Evolutionary conservation across 2,797 vertebrate genomes (phyloP).

Genomic region (Vireo griseus): DNA sequence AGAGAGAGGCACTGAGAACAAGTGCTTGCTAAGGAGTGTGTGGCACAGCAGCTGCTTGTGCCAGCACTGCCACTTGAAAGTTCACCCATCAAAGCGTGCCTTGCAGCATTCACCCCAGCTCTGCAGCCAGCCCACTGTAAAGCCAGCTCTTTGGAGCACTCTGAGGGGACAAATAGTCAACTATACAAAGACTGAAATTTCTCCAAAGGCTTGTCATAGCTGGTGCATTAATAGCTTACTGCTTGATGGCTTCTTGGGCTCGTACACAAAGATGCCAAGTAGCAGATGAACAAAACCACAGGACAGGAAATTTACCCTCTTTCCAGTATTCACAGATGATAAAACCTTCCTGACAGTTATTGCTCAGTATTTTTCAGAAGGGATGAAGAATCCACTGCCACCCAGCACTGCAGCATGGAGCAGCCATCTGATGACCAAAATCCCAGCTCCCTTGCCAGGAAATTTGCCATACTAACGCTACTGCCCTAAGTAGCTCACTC

Average conservation of each 20-base stretch:
- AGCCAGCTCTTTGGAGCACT: not conserved
- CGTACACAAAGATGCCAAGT: not conserved
- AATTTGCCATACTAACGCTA: not conserved
- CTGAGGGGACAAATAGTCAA: not conserved
- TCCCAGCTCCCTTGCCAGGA: not conserved
- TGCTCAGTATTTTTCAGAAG: not conserved
- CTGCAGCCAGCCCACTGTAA: not conserved
- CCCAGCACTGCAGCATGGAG: not conserved
- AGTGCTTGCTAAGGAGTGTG: not conserved
- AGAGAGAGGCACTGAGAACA: not conserved
- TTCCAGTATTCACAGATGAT: not conserved
- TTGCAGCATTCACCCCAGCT: not conserved
- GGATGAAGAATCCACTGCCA: not conserved
- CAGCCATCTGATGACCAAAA: not conserved
- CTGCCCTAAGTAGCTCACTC: slow-evolving; percentile 4
- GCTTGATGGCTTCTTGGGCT: not conserved
- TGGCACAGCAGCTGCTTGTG: not conserved
- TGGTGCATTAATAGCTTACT: not conserved
- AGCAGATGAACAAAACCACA: not conserved
- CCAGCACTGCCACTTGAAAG: not conserved
- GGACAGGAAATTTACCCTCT: not conserved
- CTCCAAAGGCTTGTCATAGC: not conserved
- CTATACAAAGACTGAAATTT: not conserved
- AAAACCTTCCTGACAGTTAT: slow-evolving; percentile 16
- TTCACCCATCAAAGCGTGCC: not conserved